Conservation (phyloP, 2,888 invertebrate genomes). For the Melanotus villosus region DNA sequence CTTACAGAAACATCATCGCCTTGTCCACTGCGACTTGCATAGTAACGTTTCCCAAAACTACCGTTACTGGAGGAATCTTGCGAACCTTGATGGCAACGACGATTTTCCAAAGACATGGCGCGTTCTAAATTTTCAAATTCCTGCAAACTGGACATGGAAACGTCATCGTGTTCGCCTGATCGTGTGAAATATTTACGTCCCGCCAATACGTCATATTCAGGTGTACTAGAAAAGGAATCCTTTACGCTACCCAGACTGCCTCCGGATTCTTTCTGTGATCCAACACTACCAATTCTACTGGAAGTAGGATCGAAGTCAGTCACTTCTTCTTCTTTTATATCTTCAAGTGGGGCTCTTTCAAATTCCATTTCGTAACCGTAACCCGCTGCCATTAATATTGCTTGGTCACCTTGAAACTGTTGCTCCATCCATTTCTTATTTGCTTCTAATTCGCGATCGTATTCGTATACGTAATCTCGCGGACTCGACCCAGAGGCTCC, state of each 20-base stretch:
- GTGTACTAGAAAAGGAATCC: slow-evolving; percentile 92
- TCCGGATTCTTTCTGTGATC: slow-evolving; percentile 84
- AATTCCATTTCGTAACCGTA: slow-evolving; percentile 83
- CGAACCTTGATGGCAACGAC: slow-evolving; percentile 81
- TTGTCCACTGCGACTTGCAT: slow-evolving; percentile 79
- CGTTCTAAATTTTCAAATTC: slow-evolving; percentile 95
- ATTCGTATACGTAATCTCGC: slow-evolving; percentile 66
- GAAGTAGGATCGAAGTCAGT: slow-evolving; percentile 86
- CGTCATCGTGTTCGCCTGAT: slow-evolving; percentile 90
- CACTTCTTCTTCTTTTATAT: slow-evolving; percentile 93
- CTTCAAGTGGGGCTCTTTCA: slow-evolving; percentile 87
- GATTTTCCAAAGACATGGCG: slow-evolving; percentile 85
- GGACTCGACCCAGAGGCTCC: slow-evolving; percentile 62
- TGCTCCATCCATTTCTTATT: slow-evolving; percentile 92
- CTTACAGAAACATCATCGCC: slow-evolving; percentile 90
- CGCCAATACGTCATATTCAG: slow-evolving; percentile 90
- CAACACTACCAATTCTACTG: slow-evolving; percentile 82
- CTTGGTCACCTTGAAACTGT: slow-evolving; percentile 84
- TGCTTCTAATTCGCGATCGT: slow-evolving; percentile 77
- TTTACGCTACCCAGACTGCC: slow-evolving; percentile 85
- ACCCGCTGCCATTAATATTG: slow-evolving; percentile 74
- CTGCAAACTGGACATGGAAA: slow-evolving; percentile 92
- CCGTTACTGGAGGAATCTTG: slow-evolving; percentile 89
- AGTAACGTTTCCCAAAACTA: slow-evolving; percentile 82
- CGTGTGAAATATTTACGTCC: slow-evolving; percentile 87